Conservation (phyloP, 2,113 vertebrate species). For the Takifugu flavidus region DNA sequence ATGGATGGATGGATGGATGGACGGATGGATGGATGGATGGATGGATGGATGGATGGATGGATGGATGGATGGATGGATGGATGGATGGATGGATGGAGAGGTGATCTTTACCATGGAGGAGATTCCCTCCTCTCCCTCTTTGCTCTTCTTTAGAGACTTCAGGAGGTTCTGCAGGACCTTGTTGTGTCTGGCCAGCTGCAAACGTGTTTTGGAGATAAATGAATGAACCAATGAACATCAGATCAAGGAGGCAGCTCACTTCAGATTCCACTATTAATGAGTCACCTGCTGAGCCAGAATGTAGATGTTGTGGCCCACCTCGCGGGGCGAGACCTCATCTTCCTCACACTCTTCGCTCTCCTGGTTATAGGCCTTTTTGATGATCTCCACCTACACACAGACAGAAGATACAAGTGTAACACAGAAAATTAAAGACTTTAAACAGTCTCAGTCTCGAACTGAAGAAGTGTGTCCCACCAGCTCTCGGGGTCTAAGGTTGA, state of each 20-base stretch:
- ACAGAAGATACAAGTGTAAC: neutral
- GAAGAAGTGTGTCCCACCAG: constrained; percentile 75
- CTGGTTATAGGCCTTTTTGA: constrained; percentile 93
- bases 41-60: neutral
- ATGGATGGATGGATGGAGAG: too few species aligned
- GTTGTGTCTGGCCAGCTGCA: constrained; percentile 91
- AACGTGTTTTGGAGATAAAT: neutral
- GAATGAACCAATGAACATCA: too few species aligned
- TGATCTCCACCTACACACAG: constrained; percentile 85
- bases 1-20: neutral
- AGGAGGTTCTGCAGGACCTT: constrained; percentile 86
- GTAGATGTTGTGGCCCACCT: constrained; percentile 98
- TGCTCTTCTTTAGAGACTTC: constrained; percentile 82
- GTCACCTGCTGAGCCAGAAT: constrained; percentile 94
- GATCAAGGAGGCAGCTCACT: too few species aligned
- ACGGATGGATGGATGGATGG: too few species aligned
- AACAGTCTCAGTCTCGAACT: neutral
- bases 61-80: neutral
- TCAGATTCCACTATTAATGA: too few species aligned
- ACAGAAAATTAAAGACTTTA: neutral
- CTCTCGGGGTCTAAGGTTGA: constrained; percentile 92
- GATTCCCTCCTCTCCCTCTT: constrained; percentile 90
- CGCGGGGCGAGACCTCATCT: constrained; percentile 85
- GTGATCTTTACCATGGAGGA: constrained; percentile 85
- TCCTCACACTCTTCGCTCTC: constrained; percentile 84